Conservation (phyloP, 2,888 invertebrate genomes). For the Neelides folsomi region DNA sequence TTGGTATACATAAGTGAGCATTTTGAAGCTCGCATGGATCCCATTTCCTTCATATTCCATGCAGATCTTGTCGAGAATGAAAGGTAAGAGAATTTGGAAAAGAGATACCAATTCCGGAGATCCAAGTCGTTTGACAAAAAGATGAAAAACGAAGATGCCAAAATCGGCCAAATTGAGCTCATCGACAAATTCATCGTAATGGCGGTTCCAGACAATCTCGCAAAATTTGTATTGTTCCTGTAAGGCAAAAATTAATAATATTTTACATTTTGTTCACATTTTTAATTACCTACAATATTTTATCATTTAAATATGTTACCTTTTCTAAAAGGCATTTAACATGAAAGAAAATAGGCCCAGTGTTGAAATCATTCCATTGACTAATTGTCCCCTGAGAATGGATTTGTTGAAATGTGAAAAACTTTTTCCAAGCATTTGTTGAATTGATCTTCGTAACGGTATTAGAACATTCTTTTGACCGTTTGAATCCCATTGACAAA, state of each 20-base stretch:
- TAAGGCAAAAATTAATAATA: slow-evolving; percentile 6
- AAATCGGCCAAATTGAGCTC: slow-evolving; percentile 13
- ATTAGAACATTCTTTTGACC: slow-evolving; percentile 12
- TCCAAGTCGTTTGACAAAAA: slow-evolving; percentile 18
- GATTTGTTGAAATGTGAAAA: slow-evolving; percentile 29
- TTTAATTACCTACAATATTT: neutral
- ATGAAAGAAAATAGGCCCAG: slow-evolving; percentile 21
- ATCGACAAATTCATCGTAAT: slow-evolving; percentile 25
- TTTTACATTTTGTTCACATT: neutral
- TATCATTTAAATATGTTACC: slow-evolving; percentile 11
- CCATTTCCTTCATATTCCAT: neutral
- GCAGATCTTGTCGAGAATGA: slow-evolving; percentile 22
- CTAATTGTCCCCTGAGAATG: slow-evolving; percentile 14
- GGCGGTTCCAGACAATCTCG: slow-evolving; percentile 27
- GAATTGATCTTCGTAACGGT: neutral
- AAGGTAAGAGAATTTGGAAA: slow-evolving; percentile 20
- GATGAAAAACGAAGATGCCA: slow-evolving; percentile 15
- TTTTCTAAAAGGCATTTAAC: slow-evolving; percentile 22
- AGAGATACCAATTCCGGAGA: slow-evolving; percentile 14
- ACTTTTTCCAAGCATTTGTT: slow-evolving; percentile 13
- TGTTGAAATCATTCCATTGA: slow-evolving; percentile 26
- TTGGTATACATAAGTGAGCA: slow-evolving; percentile 14
- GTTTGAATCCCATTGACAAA: slow-evolving; percentile 16
- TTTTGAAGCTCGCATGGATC: neutral
- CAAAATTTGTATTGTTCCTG: slow-evolving; percentile 20